These are phyloP conservation scores for Uria aalge DNA, from an alignment of 2,113 vertebrate genomes.

Conservation along the genomic window DNA sequence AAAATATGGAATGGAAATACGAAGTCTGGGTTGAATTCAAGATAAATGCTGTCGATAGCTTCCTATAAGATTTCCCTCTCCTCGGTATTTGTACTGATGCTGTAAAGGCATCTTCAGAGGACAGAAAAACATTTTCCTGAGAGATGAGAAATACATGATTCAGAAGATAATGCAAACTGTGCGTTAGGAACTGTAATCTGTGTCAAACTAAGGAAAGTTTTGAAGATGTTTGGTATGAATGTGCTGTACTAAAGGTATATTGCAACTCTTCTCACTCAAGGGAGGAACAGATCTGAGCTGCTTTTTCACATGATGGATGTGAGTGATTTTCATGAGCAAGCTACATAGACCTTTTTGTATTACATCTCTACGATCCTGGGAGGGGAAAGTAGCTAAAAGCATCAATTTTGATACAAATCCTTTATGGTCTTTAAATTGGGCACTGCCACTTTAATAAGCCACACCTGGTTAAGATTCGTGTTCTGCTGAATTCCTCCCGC, in stretches of 20 bases:
- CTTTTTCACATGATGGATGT: slow-evolving; percentile 66
- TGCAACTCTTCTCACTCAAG: neutral
- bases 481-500: slow-evolving; percentile 54
- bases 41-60: neutral
- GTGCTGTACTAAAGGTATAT: neutral
- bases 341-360: slow-evolving; percentile 49
- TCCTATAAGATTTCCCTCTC: neutral
- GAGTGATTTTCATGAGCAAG: slow-evolving; percentile 63
- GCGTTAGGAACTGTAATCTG: neutral
- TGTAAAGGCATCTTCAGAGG: neutral
- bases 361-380: slow-evolving; percentile 21
- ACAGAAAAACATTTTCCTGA: neutral
- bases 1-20: neutral
- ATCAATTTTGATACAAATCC: slow-evolving; percentile 65
- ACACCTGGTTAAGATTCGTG: slow-evolving; percentile 67
- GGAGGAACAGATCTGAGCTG: slow-evolving; percentile 21
- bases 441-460: slow-evolving; percentile 68
- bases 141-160: neutral
- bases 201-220: slow-evolving; percentile 1
- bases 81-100: neutral
- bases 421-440: slow-evolving; percentile 68
- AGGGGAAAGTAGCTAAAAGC: slow-evolving; percentile 51
- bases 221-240: neutral
- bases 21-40: neutral
- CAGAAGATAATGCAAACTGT: neutral